A percentile compares a stretch with the other conserved stretches of the same genome.
phyloP scores from a whole-genome alignment of 1,140 invertebrate genomes.

The Brachionus manjavacas region DNA sequence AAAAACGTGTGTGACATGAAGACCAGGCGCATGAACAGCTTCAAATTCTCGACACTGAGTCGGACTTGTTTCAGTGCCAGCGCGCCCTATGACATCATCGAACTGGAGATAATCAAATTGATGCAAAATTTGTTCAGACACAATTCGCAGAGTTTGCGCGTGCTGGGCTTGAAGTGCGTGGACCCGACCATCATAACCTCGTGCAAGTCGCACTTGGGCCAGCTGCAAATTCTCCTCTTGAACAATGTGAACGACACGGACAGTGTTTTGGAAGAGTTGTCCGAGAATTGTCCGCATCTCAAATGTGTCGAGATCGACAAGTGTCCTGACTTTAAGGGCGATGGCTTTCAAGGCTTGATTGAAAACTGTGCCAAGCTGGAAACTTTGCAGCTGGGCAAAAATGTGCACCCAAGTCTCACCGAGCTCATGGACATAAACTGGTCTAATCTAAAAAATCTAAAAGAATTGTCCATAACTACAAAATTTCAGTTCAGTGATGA shows the following conservation, averaged over 20 bases:
- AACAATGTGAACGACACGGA: slow-evolving; percentile 40
- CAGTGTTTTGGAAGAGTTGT: slow-evolving; percentile 11
- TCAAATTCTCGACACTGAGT: neutral
- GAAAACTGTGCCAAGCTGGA: slow-evolving; percentile 30
- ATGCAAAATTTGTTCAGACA: neutral
- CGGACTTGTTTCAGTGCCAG: neutral
- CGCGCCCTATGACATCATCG: slow-evolving; percentile 20
- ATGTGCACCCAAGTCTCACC: slow-evolving; percentile 10
- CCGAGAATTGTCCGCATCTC: neutral
- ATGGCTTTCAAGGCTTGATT: neutral
- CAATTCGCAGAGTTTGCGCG: slow-evolving; percentile 17
- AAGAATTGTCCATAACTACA: slow-evolving; percentile 3
- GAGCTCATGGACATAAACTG: slow-evolving; percentile 26
- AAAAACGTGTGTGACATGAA: slow-evolving; percentile 43
- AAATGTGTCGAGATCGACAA: slow-evolving; percentile 34
- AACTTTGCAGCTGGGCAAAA: slow-evolving; percentile 35
- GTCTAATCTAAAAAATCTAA: neutral
- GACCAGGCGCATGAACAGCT: neutral
- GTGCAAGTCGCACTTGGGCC: neutral
- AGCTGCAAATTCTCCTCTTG: neutral
- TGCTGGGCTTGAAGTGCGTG: slow-evolving; percentile 34
- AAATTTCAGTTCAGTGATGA: neutral
- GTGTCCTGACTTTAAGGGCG: slow-evolving; percentile 20
- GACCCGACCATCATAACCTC: slow-evolving; percentile 40
- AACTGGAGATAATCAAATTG: slow-evolving; percentile 31